Conservation (phyloP, 2,797 vertebrate species). For the Phrynocephalus vlangalii region DNA sequence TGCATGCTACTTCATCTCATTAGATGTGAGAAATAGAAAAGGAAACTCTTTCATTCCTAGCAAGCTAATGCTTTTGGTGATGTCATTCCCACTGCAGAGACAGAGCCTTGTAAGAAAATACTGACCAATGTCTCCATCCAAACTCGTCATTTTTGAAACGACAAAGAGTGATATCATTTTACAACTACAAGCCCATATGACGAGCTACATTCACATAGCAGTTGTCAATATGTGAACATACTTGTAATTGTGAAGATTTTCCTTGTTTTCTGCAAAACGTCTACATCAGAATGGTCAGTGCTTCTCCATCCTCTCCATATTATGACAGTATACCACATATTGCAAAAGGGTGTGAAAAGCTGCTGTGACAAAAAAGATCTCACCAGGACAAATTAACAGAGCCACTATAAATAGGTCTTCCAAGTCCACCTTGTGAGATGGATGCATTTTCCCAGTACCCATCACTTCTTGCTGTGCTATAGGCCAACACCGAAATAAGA, state of each 20-base stretch:
- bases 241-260: not conserved
- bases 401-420: not conserved
- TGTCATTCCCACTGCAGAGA: no score
- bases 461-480: not conserved
- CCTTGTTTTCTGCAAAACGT: not conserved
- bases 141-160: not conserved
- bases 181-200: no score
- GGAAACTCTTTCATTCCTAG: no score
- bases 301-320: not conserved
- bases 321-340: not conserved
- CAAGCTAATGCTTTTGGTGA: no score
- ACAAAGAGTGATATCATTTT: no score
- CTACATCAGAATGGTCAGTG: not conserved
- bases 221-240: not conserved
- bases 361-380: not conserved
- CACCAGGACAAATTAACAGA: not conserved
- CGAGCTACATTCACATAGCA: not conserved
- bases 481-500: not conserved
- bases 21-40: no score
- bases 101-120: no score
- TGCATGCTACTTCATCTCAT: no score
- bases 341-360: not conserved
- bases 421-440: not conserved
- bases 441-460: not conserved
- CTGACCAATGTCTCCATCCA: not conserved